Conservation (phyloP, 2,113 vertebrate species). For the Zosterops hypoxanthus region DNA sequence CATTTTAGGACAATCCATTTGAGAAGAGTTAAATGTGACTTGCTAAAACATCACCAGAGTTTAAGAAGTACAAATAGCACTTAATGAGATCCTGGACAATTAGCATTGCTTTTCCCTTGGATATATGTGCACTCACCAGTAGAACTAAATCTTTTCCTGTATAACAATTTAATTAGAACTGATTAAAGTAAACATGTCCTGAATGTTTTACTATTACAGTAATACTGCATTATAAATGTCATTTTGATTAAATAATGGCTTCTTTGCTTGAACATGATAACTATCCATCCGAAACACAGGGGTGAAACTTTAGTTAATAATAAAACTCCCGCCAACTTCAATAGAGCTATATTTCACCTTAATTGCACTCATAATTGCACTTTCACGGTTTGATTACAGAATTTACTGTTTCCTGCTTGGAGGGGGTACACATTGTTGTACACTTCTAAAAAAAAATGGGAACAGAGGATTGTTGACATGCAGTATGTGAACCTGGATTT, state of each 20-base stretch:
- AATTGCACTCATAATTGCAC: neutral
- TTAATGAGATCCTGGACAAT: neutral
- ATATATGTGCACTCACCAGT: neutral
- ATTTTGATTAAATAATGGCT: conserved; percentile 14
- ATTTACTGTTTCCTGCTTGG: neutral
- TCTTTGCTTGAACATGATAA: conserved; percentile 17
- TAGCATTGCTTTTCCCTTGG: neutral
- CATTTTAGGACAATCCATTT: neutral
- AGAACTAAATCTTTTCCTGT: conserved; percentile 12
- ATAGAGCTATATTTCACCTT: conserved; percentile 52
- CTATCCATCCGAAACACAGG: neutral
- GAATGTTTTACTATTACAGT: neutral
- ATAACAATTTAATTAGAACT: conserved; percentile 14
- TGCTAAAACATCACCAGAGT: neutral
- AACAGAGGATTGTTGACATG: neutral
- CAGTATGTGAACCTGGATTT: neutral
- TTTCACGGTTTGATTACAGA: conserved; percentile 21
- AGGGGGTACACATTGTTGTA: neutral
- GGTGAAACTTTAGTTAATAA: conserved; percentile 42
- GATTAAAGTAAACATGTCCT: conserved; percentile 23
- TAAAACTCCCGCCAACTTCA: conserved; percentile 36
- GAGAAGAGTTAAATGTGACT: neutral
- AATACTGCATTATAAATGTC: neutral
- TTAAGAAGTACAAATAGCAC: neutral
- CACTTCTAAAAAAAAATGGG: neutral